phyloP scores from a whole-genome alignment of 2,888 invertebrate species.

The Glyphotaelius pellucidus region DNA sequence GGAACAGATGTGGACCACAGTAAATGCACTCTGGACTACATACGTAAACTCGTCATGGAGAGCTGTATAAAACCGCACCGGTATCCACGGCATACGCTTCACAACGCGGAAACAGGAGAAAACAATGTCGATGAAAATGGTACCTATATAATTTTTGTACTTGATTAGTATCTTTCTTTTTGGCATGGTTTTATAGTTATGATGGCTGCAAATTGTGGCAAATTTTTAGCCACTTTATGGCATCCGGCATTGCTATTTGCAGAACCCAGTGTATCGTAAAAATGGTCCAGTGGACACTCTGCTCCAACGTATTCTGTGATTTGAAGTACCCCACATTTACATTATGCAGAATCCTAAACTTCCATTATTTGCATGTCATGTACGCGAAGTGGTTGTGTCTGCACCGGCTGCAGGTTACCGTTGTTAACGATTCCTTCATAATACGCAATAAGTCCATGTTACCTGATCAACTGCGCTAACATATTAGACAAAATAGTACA shows the following conservation, averaged over 20 bases:
- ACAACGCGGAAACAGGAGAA: not conserved
- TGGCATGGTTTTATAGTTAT: not conserved
- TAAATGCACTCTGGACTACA: conserved; percentile 54
- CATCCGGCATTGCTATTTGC: no score
- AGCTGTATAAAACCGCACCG: conserved; percentile 49
- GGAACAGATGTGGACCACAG: conserved; percentile 38
- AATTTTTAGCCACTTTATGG: not conserved
- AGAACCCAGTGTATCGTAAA: not conserved
- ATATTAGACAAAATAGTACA: no score
- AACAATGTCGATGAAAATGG: not conserved
- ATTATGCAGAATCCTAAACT: not conserved
- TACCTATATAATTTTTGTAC: not conserved
- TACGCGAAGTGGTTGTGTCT: not conserved
- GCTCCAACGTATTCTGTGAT: not conserved
- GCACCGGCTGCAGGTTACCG: no score
- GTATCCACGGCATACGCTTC: not conserved
- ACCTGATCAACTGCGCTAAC: not conserved
- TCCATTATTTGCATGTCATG: not conserved
- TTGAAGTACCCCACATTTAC: not conserved
- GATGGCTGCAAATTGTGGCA: not conserved
- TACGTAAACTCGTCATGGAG: conserved; percentile 54
- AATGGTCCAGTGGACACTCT: not conserved
- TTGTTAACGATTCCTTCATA: not conserved
- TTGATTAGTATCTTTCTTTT: not conserved
- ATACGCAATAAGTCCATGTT: not conserved